Evolutionary conservation across 2,797 vertebrate genomes (phyloP).

Genomic region (Sebastes jordani): DNA sequence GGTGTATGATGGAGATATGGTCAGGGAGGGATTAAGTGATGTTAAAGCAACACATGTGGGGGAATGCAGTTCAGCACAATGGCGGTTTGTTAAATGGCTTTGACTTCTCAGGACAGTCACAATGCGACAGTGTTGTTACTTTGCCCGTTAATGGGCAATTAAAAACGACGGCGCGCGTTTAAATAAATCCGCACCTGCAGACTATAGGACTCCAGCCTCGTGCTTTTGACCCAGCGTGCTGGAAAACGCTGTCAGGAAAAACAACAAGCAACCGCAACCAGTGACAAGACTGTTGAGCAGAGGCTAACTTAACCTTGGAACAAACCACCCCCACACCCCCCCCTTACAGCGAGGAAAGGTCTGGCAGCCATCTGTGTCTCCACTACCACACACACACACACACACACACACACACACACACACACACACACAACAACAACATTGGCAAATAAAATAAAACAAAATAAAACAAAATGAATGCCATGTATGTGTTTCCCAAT

Average conservation of each 20-base stretch:
- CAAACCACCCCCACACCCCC: not conserved
- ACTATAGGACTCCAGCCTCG: conserved; percentile 12
- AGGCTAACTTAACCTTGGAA: conserved; percentile 76
- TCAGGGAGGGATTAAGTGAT: conserved; percentile 33
- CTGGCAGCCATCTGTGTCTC: conserved; percentile 11
- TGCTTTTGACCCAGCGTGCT: conserved; percentile 39
- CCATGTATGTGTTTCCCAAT: not conserved
- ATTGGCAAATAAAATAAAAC: not conserved
- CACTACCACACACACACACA: not conserved
- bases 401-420: not conserved
- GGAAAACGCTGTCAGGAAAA: conserved; percentile 13
- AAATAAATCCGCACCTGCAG: conserved; percentile 3
- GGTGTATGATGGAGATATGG: not conserved
- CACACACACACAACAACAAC: not conserved
- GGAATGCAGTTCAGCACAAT: not conserved
- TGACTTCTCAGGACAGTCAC: conserved; percentile 45
- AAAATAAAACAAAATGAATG: not conserved
- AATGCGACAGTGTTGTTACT: conserved; percentile 72
- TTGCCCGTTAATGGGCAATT: conserved; percentile 55
- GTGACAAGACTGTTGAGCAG: conserved; percentile 74
- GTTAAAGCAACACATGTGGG: conserved; percentile 30
- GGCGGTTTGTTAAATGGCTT: not conserved
- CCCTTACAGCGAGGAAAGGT: not conserved
- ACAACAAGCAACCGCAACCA: conserved; percentile 60
- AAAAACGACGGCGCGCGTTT: conserved; percentile 15